Conservation (phyloP, 2,797 vertebrate genomes). For the Loris lydekkerianus region DNA sequence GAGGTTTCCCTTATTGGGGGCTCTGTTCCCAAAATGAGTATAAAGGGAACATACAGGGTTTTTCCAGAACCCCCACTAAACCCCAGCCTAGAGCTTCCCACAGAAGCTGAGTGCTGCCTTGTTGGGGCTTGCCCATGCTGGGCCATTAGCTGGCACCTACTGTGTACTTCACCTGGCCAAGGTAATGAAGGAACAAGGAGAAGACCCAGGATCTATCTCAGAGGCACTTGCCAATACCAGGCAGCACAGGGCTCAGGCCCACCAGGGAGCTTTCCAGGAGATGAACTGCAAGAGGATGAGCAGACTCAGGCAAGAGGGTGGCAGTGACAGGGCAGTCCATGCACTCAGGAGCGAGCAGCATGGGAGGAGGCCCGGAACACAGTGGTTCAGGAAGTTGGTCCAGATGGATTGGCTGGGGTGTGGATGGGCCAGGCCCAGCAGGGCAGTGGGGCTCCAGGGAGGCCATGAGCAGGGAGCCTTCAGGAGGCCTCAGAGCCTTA, state of each 20-base stretch:
- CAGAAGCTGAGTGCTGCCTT: not conserved
- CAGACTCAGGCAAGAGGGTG: not conserved
- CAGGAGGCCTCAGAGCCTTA: not conserved
- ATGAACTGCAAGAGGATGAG: not conserved
- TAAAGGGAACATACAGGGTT: not conserved
- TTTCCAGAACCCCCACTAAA: not conserved
- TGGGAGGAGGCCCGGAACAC: not conserved
- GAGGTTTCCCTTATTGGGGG: not conserved
- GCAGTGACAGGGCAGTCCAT: not conserved
- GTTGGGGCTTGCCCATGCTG: not conserved
- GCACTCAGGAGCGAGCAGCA: rapidly evolving
- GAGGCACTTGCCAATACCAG: not conserved
- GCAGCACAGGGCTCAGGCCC: not conserved
- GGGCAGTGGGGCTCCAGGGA: too few species aligned
- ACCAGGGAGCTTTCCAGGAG: not conserved
- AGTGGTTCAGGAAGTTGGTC: not conserved
- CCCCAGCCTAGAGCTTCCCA: not conserved
- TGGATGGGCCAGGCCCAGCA: not conserved
- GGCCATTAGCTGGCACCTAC: not conserved
- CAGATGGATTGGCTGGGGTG: not conserved
- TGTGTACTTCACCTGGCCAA: not conserved
- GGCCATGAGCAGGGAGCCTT: not conserved
- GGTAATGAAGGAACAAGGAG: not conserved
- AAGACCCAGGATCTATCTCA: not conserved
- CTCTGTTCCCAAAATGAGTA: not conserved